Evolutionary conservation across 1,140 invertebrate genomes (phyloP).

Genomic region (Heterodera carotae): DNA sequence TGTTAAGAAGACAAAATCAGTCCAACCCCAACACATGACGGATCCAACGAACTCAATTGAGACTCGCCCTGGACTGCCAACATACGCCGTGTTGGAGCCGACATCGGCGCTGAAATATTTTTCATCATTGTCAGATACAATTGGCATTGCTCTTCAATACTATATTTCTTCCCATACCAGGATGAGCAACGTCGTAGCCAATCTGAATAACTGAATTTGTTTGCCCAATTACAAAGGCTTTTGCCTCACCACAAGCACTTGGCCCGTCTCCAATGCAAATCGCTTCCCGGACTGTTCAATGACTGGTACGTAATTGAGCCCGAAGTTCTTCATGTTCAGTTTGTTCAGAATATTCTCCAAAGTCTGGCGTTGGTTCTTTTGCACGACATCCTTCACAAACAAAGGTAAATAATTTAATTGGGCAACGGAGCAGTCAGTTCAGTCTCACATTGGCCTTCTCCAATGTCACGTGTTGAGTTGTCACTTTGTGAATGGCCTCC

Average conservation of each 20-base stretch:
- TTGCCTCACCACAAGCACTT: conserved; percentile 23
- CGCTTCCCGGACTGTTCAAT: conserved; percentile 25
- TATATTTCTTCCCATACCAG: neutral
- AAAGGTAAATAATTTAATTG: neutral
- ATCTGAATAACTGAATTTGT: conserved; percentile 9
- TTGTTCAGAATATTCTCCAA: conserved; percentile 38
- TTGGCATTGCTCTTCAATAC: neutral
- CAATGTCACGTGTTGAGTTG: conserved; percentile 31
- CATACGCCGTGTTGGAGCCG: conserved; percentile 8
- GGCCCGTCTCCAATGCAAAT: conserved; percentile 27
- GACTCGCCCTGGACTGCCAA: conserved; percentile 14
- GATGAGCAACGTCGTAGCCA: conserved; percentile 40
- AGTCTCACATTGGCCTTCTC: conserved; percentile 17
- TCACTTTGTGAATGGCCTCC: conserved; percentile 22
- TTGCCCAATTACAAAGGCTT: neutral
- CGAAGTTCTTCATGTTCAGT: conserved; percentile 30
- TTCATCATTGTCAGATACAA: too few species aligned
- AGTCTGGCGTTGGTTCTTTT: conserved; percentile 31
- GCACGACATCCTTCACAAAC: conserved; percentile 26
- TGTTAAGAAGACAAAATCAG: neutral
- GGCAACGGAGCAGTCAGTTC: too few species aligned
- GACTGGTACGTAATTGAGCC: conserved; percentile 33
- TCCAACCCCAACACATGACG: conserved; percentile 38
- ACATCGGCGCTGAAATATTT: neutral
- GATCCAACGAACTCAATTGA: conserved; percentile 25